Evolutionary conservation across 2,113 vertebrate species (phyloP), one percentile per base, ranked within the genome.

Genomic region (Sialia sialis): DNA sequence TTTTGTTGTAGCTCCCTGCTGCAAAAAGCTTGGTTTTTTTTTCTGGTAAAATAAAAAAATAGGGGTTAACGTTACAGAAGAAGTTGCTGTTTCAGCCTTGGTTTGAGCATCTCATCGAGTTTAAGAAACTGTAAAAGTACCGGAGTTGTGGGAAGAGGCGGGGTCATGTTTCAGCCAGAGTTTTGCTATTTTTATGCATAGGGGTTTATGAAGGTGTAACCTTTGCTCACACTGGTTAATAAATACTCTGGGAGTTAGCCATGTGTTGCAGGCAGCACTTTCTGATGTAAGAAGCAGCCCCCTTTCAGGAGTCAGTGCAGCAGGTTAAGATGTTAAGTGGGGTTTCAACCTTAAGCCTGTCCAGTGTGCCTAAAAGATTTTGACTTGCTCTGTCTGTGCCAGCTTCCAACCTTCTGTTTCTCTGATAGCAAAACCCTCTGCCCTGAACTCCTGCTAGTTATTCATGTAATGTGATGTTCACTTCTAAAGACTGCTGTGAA

Each of bases 191-290:
- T 93, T 77, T 88, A 64, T 56, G 43, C 32, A 0, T 32, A 7
- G 34, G 41, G 9, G 17, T 83, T 72, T 36, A 32, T 69, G 51
- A 80, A n/a, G 2, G 3, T 19, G 51, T 72, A 77, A 94, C 84
- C 93, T 94, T 95, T 94, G 91, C 78, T 95, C n/a, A 17, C 36
- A 13, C 43, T n/a, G 29, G 85, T 93, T 97, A 91, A 95, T 96
- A 67, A 90, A 93, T 94, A 70, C 67, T 1, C 51, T 26, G 26
- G 66, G 54, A 87, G 41, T 41, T 44, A n/a, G 22, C 44, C 44
- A 13, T 21, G 55, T 12, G 3, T 48, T 39, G 58, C 75, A 88
- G 78, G 63, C 48, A 46, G 89, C 51, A 13, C 30, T 32, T 68
- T 52, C 48, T 85, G 58, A 51, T 49, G 36, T 34, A 39, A 46